phyloP scores from a whole-genome alignment of 1,140 invertebrate species.

The Sarcophaga bullata region DNA sequence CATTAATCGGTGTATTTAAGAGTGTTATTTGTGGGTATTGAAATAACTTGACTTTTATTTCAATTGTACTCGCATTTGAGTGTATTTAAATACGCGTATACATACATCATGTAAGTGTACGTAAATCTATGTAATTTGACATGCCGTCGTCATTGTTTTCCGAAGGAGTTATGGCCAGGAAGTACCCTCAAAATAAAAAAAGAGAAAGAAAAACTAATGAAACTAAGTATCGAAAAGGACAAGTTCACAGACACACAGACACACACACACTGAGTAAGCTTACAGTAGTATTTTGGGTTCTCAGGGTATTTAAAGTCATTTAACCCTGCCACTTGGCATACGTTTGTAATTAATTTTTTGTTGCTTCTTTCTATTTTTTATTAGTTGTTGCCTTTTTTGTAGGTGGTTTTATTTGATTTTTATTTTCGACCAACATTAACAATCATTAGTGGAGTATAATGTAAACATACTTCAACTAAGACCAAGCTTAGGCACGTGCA shows the following conservation, averaged over 20 bases:
- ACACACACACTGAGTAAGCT: no score
- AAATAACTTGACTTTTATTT: conserved; percentile 23
- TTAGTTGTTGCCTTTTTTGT: background rate
- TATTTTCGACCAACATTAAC: conserved; percentile 4
- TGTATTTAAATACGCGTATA: no score
- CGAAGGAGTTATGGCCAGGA: background rate
- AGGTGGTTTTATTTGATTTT: background rate
- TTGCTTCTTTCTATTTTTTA: conserved; percentile 5
- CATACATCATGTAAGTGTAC: background rate
- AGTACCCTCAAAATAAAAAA: no score
- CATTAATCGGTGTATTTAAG: conserved; percentile 3
- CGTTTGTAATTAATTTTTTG: conserved; percentile 28
- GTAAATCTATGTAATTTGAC: background rate
- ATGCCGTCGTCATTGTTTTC: background rate
- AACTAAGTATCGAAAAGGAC: no score
- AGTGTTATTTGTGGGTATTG: background rate
- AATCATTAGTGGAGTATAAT: conserved; percentile 15
- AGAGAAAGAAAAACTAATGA: no score
- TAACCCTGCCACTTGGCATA: conserved; percentile 25
- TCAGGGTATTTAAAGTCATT: conserved; percentile 34
- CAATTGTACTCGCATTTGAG: background rate
- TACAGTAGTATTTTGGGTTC: background rate
- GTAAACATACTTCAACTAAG: background rate
- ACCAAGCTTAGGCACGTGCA: background rate
- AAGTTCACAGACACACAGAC: no score